phyloP scores from a whole-genome alignment of 2,113 vertebrate species.

The Chaetodon trifascialis region DNA sequence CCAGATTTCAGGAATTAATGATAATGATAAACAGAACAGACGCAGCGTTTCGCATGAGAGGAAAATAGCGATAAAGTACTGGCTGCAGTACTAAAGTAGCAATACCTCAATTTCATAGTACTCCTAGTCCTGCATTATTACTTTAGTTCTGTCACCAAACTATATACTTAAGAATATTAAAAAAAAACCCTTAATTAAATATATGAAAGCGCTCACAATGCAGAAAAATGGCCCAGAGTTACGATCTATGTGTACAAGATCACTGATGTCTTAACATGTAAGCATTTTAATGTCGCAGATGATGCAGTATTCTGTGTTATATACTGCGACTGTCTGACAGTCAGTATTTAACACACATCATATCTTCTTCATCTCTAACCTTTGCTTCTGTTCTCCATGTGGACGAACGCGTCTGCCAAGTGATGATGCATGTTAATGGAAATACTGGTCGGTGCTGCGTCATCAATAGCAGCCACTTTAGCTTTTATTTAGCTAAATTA shows the following conservation, averaged over 20 bases:
- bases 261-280: too few relatives aligned
- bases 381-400: too few relatives aligned
- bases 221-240: background rate
- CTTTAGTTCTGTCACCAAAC: background rate
- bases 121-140: too few relatives aligned
- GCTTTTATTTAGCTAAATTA: background rate
- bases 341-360: background rate
- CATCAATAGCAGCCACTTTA: background rate
- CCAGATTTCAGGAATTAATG: background rate
- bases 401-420: too few relatives aligned
- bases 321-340: too few relatives aligned
- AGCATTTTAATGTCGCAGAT: too few relatives aligned
- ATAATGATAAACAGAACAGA: too few relatives aligned
- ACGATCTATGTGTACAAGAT: too few relatives aligned
- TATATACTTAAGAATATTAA: background rate
- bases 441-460: background rate
- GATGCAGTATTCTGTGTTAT: background rate
- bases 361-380: background rate
- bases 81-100: background rate
- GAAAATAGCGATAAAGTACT: too few relatives aligned
- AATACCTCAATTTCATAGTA: background rate
- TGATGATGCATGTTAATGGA: too few relatives aligned
- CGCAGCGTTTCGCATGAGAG: background rate
- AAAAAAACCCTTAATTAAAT: background rate
- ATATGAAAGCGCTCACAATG: background rate